Evolutionary conservation across 2,113 vertebrate genomes (phyloP).

Genomic region (Oenanthe melanoleuca): DNA sequence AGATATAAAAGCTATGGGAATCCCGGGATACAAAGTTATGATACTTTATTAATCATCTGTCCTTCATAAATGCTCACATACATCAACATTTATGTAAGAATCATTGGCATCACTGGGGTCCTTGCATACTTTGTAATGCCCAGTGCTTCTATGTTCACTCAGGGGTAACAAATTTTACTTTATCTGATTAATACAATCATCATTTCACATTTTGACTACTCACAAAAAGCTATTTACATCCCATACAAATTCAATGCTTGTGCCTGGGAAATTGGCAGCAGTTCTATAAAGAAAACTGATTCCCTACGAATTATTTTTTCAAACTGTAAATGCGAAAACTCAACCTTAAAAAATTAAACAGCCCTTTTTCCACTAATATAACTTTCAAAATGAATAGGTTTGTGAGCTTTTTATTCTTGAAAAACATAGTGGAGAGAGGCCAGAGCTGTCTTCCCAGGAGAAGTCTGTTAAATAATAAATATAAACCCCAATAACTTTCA

Average conservation of each 20-base stretch:
- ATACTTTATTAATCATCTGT: neutral
- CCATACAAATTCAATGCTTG: neutral
- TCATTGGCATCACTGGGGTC: neutral
- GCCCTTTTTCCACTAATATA: neutral
- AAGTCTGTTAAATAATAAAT: conserved; percentile 34
- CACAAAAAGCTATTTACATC: neutral
- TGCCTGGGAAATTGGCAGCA: neutral
- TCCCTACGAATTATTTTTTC: neutral
- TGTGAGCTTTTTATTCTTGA: neutral
- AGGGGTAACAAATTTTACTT: neutral
- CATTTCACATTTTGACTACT: neutral
- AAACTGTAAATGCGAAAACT: neutral
- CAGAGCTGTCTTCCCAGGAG: neutral
- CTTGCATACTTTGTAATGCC: neutral
- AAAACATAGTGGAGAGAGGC: neutral
- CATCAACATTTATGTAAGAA: neutral
- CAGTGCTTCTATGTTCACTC: neutral
- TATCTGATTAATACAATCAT: neutral
- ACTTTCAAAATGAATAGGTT: neutral
- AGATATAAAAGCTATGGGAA: neutral
- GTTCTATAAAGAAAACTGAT: neutral
- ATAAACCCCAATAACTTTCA: neutral
- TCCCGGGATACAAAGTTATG: neutral
- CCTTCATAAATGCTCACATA: neutral
- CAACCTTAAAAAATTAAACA: neutral